phyloP scores from a whole-genome alignment of 2,797 vertebrate species.

The Pristis pectinata region DNA sequence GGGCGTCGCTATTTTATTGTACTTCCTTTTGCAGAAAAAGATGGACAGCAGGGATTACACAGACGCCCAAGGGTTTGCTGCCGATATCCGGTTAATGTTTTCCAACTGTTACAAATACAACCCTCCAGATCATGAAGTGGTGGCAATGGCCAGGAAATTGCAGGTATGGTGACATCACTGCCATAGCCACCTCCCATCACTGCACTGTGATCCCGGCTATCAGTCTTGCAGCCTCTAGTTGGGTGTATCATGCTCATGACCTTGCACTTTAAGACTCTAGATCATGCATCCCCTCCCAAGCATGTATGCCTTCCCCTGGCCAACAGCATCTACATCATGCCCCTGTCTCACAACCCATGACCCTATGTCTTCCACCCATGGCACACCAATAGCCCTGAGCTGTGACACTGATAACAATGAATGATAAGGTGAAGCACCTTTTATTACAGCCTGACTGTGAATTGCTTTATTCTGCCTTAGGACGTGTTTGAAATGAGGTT shows the following conservation, averaged over 20 bases:
- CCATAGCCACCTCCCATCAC: background rate
- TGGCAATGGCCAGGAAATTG: constrained; percentile 80
- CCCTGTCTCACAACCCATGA: too few species aligned
- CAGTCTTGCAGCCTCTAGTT: too few species aligned
- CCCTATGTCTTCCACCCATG: too few species aligned
- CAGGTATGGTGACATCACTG: constrained; percentile 62
- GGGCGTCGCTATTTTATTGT: background rate
- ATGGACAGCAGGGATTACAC: constrained; percentile 81
- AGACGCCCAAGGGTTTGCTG: constrained; percentile 80
- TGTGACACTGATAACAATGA: background rate
- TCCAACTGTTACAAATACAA: constrained; percentile 99
- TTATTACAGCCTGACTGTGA: background rate
- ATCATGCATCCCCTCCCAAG: too few species aligned
- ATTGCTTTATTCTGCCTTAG: constrained; percentile 50
- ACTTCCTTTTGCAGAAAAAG: constrained; percentile 73
- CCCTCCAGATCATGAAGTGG: constrained; percentile 78
- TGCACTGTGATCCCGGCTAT: background rate
- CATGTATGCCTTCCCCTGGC: too few species aligned
- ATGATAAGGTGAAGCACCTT: background rate
- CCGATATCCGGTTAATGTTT: constrained; percentile 90
- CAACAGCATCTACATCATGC: too few species aligned
- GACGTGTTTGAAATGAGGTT: constrained; percentile 91
- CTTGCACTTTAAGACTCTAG: too few species aligned
- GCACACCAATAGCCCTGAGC: too few species aligned
- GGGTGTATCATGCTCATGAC: too few species aligned